phyloP scores from a whole-genome alignment of 1,140 invertebrate genomes.

The Scylla paramamosain region DNA sequence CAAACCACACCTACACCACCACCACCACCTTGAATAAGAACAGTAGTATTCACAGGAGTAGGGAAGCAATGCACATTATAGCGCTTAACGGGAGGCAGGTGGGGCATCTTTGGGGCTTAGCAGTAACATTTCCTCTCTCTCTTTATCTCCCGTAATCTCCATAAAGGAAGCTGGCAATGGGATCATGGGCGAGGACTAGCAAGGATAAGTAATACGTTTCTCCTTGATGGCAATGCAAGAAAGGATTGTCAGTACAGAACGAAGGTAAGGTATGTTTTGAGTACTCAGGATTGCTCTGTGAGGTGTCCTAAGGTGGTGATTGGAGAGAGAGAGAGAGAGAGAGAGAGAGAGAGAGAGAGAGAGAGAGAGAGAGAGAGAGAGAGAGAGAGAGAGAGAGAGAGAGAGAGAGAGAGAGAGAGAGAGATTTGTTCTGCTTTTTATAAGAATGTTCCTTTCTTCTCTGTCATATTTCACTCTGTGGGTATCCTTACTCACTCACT shows the following conservation, averaged over 20 bases:
- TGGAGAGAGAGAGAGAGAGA: neutral
- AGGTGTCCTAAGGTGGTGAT: neutral
- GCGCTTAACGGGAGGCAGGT: neutral
- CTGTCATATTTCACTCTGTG: too few species aligned
- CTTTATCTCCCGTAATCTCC: neutral
- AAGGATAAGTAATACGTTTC: neutral
- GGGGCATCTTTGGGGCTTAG: neutral
- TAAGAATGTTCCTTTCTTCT: too few species aligned
- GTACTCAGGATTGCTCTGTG: neutral
- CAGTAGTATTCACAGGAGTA: neutral
- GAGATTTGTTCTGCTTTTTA: too few species aligned
- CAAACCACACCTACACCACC: neutral
- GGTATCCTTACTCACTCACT: too few species aligned
- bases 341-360: conserved; percentile 3
- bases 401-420: conserved; percentile 3
- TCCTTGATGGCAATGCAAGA: neutral
- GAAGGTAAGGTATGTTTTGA: neutral
- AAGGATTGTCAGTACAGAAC: neutral
- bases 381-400: conserved; percentile 3
- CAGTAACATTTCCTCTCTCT: neutral
- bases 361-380: conserved; percentile 3
- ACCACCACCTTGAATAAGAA: neutral
- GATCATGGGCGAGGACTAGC: neutral
- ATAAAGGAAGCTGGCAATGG: neutral
- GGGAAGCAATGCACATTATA: neutral